phyloP scores from a whole-genome alignment of 2,888 invertebrate genomes.

The Drosophila neonasuta region DNA sequence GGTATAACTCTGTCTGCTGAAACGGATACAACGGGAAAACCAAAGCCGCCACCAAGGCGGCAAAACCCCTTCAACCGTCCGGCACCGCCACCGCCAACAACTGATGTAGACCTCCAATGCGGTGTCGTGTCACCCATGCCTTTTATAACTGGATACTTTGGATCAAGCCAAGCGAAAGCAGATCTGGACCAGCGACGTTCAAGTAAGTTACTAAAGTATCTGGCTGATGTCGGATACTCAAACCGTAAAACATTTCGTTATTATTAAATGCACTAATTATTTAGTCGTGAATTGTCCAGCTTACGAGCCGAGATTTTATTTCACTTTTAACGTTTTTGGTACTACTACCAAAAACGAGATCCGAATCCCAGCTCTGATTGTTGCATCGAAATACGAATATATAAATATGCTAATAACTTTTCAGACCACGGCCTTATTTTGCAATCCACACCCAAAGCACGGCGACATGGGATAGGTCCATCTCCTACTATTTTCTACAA shows the following conservation, averaged over 20 bases:
- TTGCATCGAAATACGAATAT: conserved; percentile 31
- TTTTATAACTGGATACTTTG: conserved; percentile 72
- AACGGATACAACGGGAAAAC: conserved; percentile 75
- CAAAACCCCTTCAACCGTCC: conserved; percentile 92
- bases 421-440: conserved; percentile 61
- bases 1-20: conserved; percentile 2
- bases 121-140: conserved; percentile 56
- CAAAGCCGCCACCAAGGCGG: conserved; percentile 88
- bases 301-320: too few species aligned
- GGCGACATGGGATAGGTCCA: conserved; percentile 21
- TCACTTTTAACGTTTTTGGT: too few species aligned
- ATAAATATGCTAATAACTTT: conserved; percentile 35
- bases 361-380: not conserved
- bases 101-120: conserved; percentile 14
- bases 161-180: conserved; percentile 48
- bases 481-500: conserved; percentile 40
- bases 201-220: conserved; percentile 24
- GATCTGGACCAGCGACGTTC: conserved; percentile 44
- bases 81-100: conserved; percentile 76
- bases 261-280: too few species aligned
- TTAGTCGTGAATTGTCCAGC: too few species aligned
- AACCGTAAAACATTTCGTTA: not conserved
- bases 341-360: too few species aligned
- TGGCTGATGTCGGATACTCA: not conserved
- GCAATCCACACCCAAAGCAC: conserved; percentile 40